Evolutionary conservation across 2,888 invertebrate genomes (phyloP).

Genomic region (Vesta saturnalis): DNA sequence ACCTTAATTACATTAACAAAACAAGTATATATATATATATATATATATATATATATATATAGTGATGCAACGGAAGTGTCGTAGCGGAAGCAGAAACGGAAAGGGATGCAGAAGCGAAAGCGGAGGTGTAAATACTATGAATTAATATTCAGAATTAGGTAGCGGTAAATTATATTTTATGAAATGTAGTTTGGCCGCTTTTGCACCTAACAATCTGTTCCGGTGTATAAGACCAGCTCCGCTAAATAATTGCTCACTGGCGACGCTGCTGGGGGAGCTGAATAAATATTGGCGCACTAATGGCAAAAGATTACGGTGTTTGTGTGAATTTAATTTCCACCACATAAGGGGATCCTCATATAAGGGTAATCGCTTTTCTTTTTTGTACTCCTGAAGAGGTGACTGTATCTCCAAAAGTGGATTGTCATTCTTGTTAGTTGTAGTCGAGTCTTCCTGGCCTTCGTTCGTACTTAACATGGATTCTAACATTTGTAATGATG

Average conservation of each 20-base stretch:
- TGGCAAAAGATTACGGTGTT: too few species aligned
- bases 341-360: background rate
- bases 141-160: background rate
- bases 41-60: too few species aligned
- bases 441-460: background rate
- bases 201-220: background rate
- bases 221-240: background rate
- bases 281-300: too few species aligned
- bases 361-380: background rate
- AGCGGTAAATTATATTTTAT: background rate
- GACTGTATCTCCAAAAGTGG: slow-evolving; percentile 1
- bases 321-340: slow-evolving; percentile 1
- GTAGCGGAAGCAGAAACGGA: slow-evolving; percentile 1
- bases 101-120: background rate
- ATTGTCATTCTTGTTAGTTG: background rate
- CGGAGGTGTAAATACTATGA: background rate
- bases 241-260: slow-evolving; percentile 1
- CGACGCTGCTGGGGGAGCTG: background rate
- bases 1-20: too few species aligned
- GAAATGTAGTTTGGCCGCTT: background rate
- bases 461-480: background rate
- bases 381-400: background rate
- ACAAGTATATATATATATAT: too few species aligned
- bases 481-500: background rate
- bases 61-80: background rate